Conservation (phyloP, 2,888 invertebrate species). For the Cyclophora punctaria region DNA sequence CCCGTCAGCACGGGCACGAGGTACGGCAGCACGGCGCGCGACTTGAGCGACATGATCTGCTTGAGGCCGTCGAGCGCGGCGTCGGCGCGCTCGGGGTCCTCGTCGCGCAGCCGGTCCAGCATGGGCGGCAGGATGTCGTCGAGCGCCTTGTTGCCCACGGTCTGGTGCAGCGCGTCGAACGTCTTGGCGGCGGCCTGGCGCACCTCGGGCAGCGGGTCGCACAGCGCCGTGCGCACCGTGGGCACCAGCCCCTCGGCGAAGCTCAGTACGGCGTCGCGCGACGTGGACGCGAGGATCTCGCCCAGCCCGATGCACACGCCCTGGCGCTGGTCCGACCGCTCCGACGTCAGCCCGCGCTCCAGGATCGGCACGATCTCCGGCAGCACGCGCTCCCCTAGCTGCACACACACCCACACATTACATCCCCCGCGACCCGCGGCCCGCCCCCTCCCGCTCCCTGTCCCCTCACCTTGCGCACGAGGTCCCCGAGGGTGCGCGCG, state of each 20-base stretch:
- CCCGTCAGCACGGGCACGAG: slow-evolving; percentile 94
- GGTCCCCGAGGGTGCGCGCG: slow-evolving; percentile 95
- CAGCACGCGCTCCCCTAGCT: slow-evolving; percentile 95
- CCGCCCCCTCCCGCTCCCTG: too few relatives aligned
- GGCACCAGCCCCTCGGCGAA: slow-evolving; percentile 76
- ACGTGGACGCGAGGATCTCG: slow-evolving; percentile 98
- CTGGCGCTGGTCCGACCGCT: slow-evolving; percentile 95
- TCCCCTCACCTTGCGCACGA: slow-evolving; percentile 85
- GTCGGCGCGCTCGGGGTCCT: slow-evolving; percentile 87
- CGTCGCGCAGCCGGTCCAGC: slow-evolving; percentile 83
- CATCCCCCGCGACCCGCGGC: too few relatives aligned
- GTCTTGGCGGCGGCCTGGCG: slow-evolving; percentile 96
- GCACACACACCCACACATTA: background rate
- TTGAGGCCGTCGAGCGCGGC: slow-evolving; percentile 95
- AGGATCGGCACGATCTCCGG: slow-evolving; percentile 99
- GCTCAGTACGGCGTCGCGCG: slow-evolving; percentile 93
- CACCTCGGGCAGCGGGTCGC: slow-evolving; percentile 94
- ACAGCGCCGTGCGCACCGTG: slow-evolving; percentile 94
- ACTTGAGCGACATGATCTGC: slow-evolving; percentile 95
- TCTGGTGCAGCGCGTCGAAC: slow-evolving; percentile 96
- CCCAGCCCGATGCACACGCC: slow-evolving; percentile 98
- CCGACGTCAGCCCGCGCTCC: slow-evolving; percentile 93
- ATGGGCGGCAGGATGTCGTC: slow-evolving; percentile 97
- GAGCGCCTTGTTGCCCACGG: slow-evolving; percentile 93
- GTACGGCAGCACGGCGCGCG: slow-evolving; percentile 95